Evolutionary conservation across 2,888 invertebrate genomes (phyloP), one percentile per base, ranked within the genome.

Genomic region (Sicus ferrugineus): DNA sequence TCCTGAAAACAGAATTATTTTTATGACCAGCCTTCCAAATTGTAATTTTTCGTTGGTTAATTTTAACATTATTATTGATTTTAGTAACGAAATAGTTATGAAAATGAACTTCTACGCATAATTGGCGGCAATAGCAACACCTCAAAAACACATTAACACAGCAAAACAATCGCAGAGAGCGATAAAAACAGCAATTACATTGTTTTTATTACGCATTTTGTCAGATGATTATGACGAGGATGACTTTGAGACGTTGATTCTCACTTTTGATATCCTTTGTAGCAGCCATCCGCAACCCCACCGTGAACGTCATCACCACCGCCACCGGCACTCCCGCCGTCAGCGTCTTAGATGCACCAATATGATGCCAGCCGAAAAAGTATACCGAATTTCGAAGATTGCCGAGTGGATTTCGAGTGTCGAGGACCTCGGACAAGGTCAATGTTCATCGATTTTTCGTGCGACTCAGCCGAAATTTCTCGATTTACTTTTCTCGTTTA

Each of bases 381-480:
- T 61, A 61, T 23, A 42, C 23, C 67, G 58, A 67, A 65, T 30
- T 67, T 59, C 67, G 48, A 67, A 67, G 38, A 67, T 56, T 46
- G 30, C 48, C 48, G 11, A 19, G 21, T 52, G 3, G 21, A 19
- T 6, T 38, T 34, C n/a, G 23, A 54, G 68, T 70, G 72, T 72
- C 68, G 68, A 70, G 72, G 72, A 72, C 75, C 77, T 76, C 75
- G 72, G 75, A 70, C 77, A 77, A 77, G 77, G 77, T 77, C 77
- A 77, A 77, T 76, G 77, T 73, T 77, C 76, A 76, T 76, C 76
- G 72, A 74, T 73, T 73, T 73, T 67, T 65, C 28, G 67, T 65
- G 63, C 61, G 67, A 65, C 31, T 66, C 56, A 38, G 54, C 46
- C 31, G 26, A 67, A 34, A 69, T 9, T 31, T 66, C 26, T 67